phyloP scores from a whole-genome alignment of 2,888 invertebrate species.

The Synanthedon tipuliformis region DNA sequence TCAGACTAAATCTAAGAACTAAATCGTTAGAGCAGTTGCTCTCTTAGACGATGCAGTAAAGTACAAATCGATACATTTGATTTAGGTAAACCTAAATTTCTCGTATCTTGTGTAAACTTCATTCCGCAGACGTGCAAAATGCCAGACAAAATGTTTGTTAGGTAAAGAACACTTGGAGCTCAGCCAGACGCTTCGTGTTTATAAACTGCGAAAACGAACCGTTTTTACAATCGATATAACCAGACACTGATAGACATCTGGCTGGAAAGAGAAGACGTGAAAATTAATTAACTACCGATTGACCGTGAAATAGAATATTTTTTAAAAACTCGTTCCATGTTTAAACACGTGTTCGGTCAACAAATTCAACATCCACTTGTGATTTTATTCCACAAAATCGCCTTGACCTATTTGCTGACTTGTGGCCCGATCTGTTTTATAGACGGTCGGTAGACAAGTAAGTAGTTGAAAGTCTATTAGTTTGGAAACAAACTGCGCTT shows the following conservation, averaged over 20 bases:
- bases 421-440: constrained; percentile 14
- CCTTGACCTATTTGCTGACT: constrained; percentile 11
- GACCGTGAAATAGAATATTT: background rate
- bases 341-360: background rate
- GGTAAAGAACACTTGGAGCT: constrained; percentile 10
- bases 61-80: no score
- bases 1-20: no score
- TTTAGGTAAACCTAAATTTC: no score
- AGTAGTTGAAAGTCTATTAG: constrained; percentile 14
- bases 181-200: constrained; percentile 7
- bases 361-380: background rate
- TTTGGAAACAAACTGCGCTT: background rate
- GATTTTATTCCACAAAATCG: constrained; percentile 10
- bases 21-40: no score
- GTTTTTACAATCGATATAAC: constrained; percentile 1
- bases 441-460: constrained; percentile 15
- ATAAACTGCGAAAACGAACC: background rate
- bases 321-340: no score
- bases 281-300: background rate
- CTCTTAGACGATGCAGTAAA: no score
- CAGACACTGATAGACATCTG: background rate
- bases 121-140: constrained; percentile 1
- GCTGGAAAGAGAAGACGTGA: background rate
- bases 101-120: constrained; percentile 1
- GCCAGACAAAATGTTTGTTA: constrained; percentile 1